These are phyloP conservation scores for Volucella bombylans DNA, from an alignment of 2,888 invertebrate species.

Conservation along the genomic window DNA sequence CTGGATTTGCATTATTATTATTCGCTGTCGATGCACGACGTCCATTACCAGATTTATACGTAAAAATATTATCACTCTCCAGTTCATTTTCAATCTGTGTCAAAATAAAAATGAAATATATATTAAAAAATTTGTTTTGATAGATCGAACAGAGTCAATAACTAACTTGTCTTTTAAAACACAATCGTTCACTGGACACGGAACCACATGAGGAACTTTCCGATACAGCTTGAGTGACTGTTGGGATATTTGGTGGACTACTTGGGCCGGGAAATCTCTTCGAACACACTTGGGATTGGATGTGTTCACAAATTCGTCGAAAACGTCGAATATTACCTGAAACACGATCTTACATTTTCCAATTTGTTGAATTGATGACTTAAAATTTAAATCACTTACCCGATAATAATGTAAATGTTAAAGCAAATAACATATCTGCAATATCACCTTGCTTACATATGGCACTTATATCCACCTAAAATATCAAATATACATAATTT, in stretches of 20 bases:
- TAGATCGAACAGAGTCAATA: constrained; percentile 1
- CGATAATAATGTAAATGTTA: constrained; percentile 96
- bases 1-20: constrained; percentile 81
- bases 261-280: constrained; percentile 83
- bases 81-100: constrained; percentile 82
- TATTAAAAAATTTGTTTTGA: constrained; percentile 46
- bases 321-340: constrained; percentile 96
- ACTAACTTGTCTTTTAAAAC: constrained; percentile 81
- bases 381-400: constrained; percentile 84
- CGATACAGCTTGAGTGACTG: constrained; percentile 82
- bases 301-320: constrained; percentile 97
- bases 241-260: constrained; percentile 82
- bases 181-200: constrained; percentile 82
- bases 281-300: constrained; percentile 91
- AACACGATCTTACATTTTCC: constrained; percentile 71
- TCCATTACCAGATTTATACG: constrained; percentile 81
- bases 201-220: constrained; percentile 83
- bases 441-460: constrained; percentile 89
- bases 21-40: constrained; percentile 82
- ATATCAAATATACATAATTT: constrained; percentile 79
- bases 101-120: constrained; percentile 61
- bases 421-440: constrained; percentile 91
- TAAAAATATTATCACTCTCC: constrained; percentile 82
- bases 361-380: constrained; percentile 27
- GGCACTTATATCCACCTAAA: constrained; percentile 94